phyloP scores from a whole-genome alignment of 2,797 vertebrate genomes.

The Bovichtus variegatus region DNA sequence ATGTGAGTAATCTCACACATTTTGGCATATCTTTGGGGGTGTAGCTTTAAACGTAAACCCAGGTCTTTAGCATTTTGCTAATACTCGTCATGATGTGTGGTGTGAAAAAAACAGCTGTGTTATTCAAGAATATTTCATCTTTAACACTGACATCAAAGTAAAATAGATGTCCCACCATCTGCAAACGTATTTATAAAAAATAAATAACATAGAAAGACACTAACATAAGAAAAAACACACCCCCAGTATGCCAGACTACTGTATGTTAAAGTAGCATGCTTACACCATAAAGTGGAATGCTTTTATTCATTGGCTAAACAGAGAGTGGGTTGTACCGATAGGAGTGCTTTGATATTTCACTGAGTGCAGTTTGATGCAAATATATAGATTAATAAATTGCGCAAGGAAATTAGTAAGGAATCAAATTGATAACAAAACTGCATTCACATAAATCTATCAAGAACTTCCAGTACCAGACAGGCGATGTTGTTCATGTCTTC shows the following conservation, averaged over 20 bases:
- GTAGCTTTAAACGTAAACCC: conserved; percentile 72
- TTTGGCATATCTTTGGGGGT: conserved; percentile 77
- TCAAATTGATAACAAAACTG: conserved; percentile 68
- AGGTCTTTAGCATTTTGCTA: conserved; percentile 58
- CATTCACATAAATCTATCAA: conserved; percentile 88
- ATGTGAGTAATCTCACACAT: conserved; percentile 72
- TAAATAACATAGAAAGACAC: conserved; percentile 90
- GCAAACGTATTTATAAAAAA: conserved; percentile 89
- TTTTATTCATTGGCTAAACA: conserved; percentile 88
- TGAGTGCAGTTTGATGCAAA: conserved; percentile 88
- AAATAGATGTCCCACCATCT: conserved; percentile 80
- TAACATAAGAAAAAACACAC: conserved; percentile 71
- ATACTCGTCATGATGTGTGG: conserved; percentile 52
- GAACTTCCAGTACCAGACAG: conserved; percentile 89
- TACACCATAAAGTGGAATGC: conserved; percentile 85
- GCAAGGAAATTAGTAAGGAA: conserved; percentile 73
- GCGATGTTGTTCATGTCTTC: conserved; percentile 85
- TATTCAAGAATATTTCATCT: conserved; percentile 66
- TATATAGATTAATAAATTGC: conserved; percentile 76
- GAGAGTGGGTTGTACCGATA: conserved; percentile 86
- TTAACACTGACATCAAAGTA: conserved; percentile 65
- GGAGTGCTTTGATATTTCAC: conserved; percentile 87
- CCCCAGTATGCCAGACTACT: conserved; percentile 88
- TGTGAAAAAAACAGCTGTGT: conserved; percentile 43
- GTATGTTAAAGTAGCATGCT: conserved; percentile 91